Percentiles rank a stretch among this genome's conserved stretches.
Conservation (phyloP, 1,140 invertebrate species). For the Cotesia typhae region DNA sequence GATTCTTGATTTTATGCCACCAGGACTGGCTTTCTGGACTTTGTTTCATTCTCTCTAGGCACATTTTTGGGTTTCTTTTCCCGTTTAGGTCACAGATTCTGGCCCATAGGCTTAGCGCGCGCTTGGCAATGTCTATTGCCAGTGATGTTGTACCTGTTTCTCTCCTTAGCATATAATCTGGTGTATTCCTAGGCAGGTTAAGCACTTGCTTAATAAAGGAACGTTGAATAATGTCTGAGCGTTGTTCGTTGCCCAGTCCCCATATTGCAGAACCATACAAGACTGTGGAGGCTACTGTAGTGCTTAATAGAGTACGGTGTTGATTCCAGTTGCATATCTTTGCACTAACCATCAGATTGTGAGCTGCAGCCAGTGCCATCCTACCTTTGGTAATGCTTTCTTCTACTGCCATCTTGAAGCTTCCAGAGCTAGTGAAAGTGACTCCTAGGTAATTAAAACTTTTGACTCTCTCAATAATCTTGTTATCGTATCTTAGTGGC, state of each 20-base stretch:
- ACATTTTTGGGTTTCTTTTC: too few relatives aligned
- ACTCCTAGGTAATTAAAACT: slow-evolving; percentile 39
- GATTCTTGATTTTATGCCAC: too few relatives aligned
- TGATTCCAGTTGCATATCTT: too few relatives aligned
- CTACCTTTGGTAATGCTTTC: neutral
- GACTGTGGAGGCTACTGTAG: neutral
- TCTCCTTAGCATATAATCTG: neutral
- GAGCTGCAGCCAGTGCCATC: too few relatives aligned
- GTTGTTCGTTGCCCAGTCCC: neutral
- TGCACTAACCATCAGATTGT: too few relatives aligned
- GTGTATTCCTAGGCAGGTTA: neutral
- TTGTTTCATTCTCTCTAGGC: too few relatives aligned
- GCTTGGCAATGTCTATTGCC: too few relatives aligned
- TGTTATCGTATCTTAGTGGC: slow-evolving; percentile 25
- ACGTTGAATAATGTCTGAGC: slow-evolving; percentile 3
- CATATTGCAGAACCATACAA: slow-evolving; percentile 22
- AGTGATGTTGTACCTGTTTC: neutral
- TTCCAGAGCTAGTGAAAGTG: slow-evolving; percentile 23
- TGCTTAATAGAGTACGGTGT: neutral
- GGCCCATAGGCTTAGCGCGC: too few relatives aligned
- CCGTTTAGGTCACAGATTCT: too few relatives aligned
- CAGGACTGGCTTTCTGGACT: too few relatives aligned
- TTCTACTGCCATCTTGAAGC: slow-evolving; percentile 3
- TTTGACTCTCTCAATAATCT: slow-evolving; percentile 13
- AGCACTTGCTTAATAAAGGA: neutral